phyloP scores from a whole-genome alignment of 2,888 invertebrate species.

The Aquatica leii region DNA sequence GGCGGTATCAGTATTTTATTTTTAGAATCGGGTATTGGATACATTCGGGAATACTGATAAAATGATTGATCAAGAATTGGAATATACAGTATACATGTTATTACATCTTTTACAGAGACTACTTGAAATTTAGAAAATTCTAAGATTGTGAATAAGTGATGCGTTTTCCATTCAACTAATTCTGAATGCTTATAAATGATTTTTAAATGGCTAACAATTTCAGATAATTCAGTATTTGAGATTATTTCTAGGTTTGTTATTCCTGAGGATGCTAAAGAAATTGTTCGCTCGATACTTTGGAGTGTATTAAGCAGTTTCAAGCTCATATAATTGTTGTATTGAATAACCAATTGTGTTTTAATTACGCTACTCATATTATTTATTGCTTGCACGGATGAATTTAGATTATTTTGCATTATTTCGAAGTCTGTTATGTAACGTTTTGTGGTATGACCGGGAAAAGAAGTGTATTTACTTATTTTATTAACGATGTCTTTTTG shows the following conservation, averaged over 20 bases:
- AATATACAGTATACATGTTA: slow-evolving; percentile 25
- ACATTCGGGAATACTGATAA: slow-evolving; percentile 22
- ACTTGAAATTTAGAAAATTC: slow-evolving; percentile 26
- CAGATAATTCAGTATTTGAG: slow-evolving; percentile 7
- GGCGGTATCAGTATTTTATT: slow-evolving; percentile 26
- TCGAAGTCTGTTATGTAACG: slow-evolving; percentile 21
- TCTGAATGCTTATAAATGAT: slow-evolving; percentile 16
- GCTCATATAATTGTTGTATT: slow-evolving; percentile 17
- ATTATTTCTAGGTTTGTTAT: slow-evolving; percentile 21
- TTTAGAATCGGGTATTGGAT: slow-evolving; percentile 27
- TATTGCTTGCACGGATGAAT: slow-evolving; percentile 3
- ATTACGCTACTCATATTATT: slow-evolving; percentile 18
- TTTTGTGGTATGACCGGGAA: slow-evolving; percentile 28
- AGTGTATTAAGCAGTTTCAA: too few relatives aligned
- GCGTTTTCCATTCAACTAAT: slow-evolving; percentile 4
- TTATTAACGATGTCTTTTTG: slow-evolving; percentile 27
- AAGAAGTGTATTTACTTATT: slow-evolving; percentile 26
- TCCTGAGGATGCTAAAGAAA: slow-evolving; percentile 17
- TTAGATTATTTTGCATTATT: slow-evolving; percentile 15
- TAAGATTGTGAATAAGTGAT: slow-evolving; percentile 17
- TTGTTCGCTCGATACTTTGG: slow-evolving; percentile 18
- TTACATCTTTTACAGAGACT: slow-evolving; percentile 3
- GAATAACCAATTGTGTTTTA: slow-evolving; percentile 13
- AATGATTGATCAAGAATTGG: slow-evolving; percentile 27
- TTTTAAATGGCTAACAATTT: slow-evolving; percentile 18